Evolutionary conservation across 2,797 vertebrate species (phyloP), one percentile per base, ranked within the genome.

Genomic region (Sebastes wilsoni): DNA sequence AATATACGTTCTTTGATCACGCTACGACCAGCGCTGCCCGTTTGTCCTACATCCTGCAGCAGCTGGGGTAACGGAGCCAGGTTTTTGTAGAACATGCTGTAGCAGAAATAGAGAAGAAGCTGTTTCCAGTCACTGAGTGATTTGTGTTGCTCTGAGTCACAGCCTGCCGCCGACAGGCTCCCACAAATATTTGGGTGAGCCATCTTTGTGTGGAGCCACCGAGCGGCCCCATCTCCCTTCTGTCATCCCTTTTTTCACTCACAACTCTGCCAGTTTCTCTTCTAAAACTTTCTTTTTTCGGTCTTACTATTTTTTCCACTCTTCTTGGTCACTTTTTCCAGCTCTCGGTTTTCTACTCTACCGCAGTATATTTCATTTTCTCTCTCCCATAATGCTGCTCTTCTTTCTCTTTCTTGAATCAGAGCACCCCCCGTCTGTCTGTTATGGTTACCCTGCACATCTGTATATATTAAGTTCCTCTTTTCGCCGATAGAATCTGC

Each of bases 111-210:
- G 79, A 76, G 68, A 36, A 49, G 61, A 82, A 78, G 80, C 77
- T 64, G 80, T 80, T 89, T 91, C 84, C 69, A 86, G 77, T 69
- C 87, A 62, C 22, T 34, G 82, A 71, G 72, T 83, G 83, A 91
- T 87, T 86, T 79, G 82, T 85, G 75, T 76, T 49, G 80, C 77
- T 80, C 86, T 91, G 87, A 93, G 80, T 93, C 88, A 89, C 72
- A 18, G 68, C 67, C 75, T 38, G 75, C 46, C 72, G 83, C 83
- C 81, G 82, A 93, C 87, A 73, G 69, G 55, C 81, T 89, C 64
- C 79, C 82, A 81, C 88, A 93, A 94, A 94, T 94, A 94, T 95
- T 92, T 92, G 92, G 87, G 73, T 66, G 88, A 93, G 75, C 81
- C 77, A 75, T 83, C 78, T 49, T 66, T 20, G 36, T 55, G 75